These are phyloP conservation scores for Acanthopagrus latus DNA, from an alignment of 2,797 vertebrate species.

Conservation along the genomic window DNA sequence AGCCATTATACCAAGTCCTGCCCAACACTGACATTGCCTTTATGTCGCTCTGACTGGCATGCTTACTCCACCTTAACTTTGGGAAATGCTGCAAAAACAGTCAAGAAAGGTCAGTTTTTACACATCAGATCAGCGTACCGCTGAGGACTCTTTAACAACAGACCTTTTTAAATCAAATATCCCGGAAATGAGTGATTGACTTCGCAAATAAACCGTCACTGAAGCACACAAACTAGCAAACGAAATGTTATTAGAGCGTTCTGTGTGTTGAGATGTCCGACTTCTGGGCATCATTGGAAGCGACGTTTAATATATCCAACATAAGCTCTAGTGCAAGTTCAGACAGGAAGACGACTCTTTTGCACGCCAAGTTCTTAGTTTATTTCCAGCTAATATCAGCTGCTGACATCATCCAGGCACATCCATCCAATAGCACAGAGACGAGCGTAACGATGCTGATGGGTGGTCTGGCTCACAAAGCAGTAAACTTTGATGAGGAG, in stretches of 20 bases:
- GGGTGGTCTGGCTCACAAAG: neutral
- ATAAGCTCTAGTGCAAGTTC: too few relatives aligned
- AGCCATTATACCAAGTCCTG: slow-evolving; percentile 3
- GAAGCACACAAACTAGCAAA: slow-evolving; percentile 22
- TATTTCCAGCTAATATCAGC: too few relatives aligned
- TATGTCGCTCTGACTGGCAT: neutral
- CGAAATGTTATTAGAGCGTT: neutral
- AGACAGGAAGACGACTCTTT: too few relatives aligned
- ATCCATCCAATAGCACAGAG: too few relatives aligned
- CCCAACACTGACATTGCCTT: neutral
- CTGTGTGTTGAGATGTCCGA: too few relatives aligned
- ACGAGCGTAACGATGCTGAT: neutral
- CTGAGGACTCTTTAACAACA: slow-evolving; percentile 36
- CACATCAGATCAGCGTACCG: neutral
- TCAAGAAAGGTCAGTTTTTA: neutral
- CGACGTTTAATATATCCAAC: neutral
- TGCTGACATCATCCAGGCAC: too few relatives aligned
- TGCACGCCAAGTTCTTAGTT: too few relatives aligned
- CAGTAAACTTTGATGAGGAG: neutral
- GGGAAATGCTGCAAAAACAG: slow-evolving; percentile 11
- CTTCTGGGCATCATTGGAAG: too few relatives aligned
- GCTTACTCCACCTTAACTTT: slow-evolving; percentile 6
- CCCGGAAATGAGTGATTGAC: slow-evolving; percentile 12
- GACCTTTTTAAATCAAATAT: slow-evolving; percentile 22
- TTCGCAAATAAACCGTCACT: slow-evolving; percentile 2